Evolutionary conservation across 2,797 vertebrate genomes (phyloP).

Genomic region (Pseudomugil tenellus): DNA sequence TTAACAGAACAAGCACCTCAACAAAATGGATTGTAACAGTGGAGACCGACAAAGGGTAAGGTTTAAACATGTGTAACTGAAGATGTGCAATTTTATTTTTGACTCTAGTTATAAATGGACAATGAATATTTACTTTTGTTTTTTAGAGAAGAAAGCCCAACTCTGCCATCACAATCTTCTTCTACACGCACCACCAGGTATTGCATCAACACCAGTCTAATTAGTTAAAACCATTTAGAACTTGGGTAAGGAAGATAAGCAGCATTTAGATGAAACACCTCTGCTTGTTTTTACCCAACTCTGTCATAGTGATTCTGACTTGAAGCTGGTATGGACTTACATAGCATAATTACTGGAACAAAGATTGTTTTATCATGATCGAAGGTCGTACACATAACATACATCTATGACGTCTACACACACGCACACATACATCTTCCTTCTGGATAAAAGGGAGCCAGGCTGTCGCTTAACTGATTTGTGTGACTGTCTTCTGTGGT

Average conservation of each 20-base stretch:
- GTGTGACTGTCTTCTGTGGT: no score
- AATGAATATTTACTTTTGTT: constrained; percentile 23
- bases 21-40: constrained; percentile 43
- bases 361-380: no score
- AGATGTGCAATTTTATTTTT: background rate
- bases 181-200: constrained; percentile 70
- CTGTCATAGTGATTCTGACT: no score
- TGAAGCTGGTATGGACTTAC: no score
- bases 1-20: constrained; percentile 41
- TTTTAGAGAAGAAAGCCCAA: constrained; percentile 44
- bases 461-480: no score
- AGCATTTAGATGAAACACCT: background rate
- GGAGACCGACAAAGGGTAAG: constrained; percentile 63
- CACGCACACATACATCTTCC: no score
- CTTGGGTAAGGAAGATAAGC: background rate
- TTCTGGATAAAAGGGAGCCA: no score
- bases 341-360: no score
- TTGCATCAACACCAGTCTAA: background rate
- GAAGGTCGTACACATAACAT: no score
- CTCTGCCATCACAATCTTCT: constrained; percentile 32
- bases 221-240: background rate
- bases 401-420: no score
- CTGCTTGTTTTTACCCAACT: background rate
- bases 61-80: background rate
- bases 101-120: no score